Evolutionary conservation across 2,113 vertebrate genomes (phyloP).

Genomic region (Hemichromis elongatus): DNA sequence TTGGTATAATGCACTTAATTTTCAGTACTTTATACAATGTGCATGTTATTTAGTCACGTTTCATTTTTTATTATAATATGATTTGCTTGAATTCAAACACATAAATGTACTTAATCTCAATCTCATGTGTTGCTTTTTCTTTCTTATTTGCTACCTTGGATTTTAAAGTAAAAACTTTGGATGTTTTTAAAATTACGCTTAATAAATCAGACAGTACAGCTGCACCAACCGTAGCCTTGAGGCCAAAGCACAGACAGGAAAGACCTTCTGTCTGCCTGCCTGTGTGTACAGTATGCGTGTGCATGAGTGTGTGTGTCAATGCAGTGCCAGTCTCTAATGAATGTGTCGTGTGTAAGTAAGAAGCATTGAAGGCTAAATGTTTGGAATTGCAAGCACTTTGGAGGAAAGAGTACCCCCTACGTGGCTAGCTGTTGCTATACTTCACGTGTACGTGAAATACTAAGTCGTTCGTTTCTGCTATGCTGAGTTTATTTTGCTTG

Average conservation of each 20-base stretch:
- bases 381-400: background rate
- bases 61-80: background rate
- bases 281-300: background rate
- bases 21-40: background rate
- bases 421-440: background rate
- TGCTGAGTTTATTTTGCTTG: background rate
- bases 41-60: background rate
- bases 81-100: background rate
- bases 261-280: slow-evolving; percentile 7
- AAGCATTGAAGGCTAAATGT: background rate
- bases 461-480: background rate
- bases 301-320: too few species aligned
- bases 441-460: background rate
- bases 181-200: background rate
- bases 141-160: background rate
- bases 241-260: background rate
- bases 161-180: background rate
- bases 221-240: background rate
- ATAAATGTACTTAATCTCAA: background rate
- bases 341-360: background rate
- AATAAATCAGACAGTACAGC: background rate
- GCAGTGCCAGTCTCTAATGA: background rate
- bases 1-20: background rate
- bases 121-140: background rate
- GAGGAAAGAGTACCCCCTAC: background rate